phyloP scores from a whole-genome alignment of 92 coral and sea anemone genomes.

The Montipora capitata region DNA sequence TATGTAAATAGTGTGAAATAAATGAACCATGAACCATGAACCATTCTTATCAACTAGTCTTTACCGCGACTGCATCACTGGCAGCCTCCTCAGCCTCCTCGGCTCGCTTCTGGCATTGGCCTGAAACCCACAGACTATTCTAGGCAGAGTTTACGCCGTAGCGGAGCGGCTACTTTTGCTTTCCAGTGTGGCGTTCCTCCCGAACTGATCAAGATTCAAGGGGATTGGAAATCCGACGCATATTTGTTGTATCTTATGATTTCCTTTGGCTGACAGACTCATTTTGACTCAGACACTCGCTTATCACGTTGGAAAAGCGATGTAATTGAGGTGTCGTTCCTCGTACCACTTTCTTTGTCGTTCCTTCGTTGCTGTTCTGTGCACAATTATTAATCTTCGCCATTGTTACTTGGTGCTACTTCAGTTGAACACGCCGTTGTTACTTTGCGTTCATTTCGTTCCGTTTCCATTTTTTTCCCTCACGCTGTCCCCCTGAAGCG shows the following conservation, averaged over 20 bases:
- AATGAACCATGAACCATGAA: too few relatives aligned
- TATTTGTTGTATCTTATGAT: background rate
- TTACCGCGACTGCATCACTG: background rate
- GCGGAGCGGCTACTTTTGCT: conserved; percentile 3
- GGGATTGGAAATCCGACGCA: background rate
- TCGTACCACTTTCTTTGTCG: background rate
- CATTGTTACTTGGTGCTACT: too few relatives aligned
- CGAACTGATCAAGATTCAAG: conserved; percentile 6
- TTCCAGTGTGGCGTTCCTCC: conserved; percentile 17
- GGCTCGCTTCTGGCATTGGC: background rate
- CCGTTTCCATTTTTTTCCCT: too few relatives aligned
- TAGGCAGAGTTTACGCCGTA: background rate
- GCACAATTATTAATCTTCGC: background rate
- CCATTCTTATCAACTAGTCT: background rate
- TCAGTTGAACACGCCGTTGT: too few relatives aligned
- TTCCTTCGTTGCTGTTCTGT: background rate
- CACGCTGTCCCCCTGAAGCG: too few relatives aligned
- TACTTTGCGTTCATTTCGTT: too few relatives aligned
- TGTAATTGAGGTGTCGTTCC: background rate
- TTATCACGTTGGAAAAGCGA: background rate
- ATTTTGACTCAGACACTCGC: background rate
- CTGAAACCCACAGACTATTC: background rate
- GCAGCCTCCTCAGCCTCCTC: background rate
- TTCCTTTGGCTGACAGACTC: background rate
- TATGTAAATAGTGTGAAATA: too few relatives aligned